A percentile compares a stretch with the other conserved stretches of the same genome.
These are phyloP conservation scores for Parotia lawesii DNA, from an alignment of 2,113 vertebrate species.

Conservation along the genomic window DNA sequence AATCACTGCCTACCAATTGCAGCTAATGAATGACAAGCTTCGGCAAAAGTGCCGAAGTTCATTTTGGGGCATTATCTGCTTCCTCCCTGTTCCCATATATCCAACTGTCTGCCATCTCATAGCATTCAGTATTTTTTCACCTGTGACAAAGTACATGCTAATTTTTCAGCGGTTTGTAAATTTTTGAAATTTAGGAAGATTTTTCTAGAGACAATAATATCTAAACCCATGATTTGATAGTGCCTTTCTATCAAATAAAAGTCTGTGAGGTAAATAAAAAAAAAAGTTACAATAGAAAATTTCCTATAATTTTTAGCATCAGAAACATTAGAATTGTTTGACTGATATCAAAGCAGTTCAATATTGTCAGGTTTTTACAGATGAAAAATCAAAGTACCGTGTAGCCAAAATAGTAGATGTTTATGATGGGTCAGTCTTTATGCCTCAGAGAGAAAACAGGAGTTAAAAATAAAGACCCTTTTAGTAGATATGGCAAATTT, in stretches of 20 bases:
- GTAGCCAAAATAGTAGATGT: neutral
- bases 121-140: neutral
- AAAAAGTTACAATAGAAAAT: neutral
- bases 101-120: neutral
- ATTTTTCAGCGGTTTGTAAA: neutral
- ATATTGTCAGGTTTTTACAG: neutral
- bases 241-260: neutral
- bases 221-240: neutral
- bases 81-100: neutral
- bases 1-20: accelerated
- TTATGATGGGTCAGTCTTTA: neutral
- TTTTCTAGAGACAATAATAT: neutral
- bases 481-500: neutral
- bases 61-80: neutral
- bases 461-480: neutral
- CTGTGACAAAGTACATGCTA: neutral
- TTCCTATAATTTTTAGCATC: neutral
- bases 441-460: neutral
- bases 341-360: neutral
- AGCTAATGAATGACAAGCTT: neutral
- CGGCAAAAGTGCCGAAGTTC: neutral
- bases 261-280: neutral
- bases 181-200: neutral
- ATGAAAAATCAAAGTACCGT: neutral
- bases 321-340: neutral